Evolutionary conservation across 2,888 invertebrate genomes (phyloP).

Genomic region (Omphaloscelis lunosa): DNA sequence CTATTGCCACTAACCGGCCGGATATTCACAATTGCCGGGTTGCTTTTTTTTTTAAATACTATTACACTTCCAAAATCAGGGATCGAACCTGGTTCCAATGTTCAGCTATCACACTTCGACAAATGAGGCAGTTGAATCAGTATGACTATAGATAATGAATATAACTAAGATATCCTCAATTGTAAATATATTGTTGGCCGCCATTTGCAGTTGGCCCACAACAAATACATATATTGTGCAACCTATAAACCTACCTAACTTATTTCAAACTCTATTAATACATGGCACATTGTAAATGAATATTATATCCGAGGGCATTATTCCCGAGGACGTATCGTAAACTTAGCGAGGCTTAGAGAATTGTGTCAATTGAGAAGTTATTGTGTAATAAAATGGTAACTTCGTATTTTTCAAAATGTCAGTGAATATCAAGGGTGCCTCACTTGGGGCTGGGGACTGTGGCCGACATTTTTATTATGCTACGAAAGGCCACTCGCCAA

Average conservation of each 20-base stretch:
- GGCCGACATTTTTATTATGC: slow-evolving; percentile 74
- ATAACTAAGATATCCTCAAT: not conserved
- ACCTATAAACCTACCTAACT: not conserved
- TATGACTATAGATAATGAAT: not conserved
- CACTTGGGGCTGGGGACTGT: slow-evolving; percentile 42
- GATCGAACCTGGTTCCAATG: not conserved
- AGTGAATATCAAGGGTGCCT: slow-evolving; percentile 79
- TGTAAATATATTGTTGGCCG: not conserved
- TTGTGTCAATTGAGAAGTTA: slow-evolving; percentile 58
- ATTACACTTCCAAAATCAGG: not conserved
- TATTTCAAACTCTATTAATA: not conserved
- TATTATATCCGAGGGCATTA: not conserved
- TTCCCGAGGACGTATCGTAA: slow-evolving; percentile 4
- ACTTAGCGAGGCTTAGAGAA: slow-evolving; percentile 30
- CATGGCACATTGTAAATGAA: too few species aligned
- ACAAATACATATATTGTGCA: not conserved
- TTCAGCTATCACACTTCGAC: not conserved
- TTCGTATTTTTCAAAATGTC: slow-evolving; percentile 79
- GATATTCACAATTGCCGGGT: not conserved
- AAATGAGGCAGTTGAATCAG: not conserved
- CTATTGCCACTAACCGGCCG: not conserved
- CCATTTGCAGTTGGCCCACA: not conserved
- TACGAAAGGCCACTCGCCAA: slow-evolving; percentile 68
- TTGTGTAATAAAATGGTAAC: slow-evolving; percentile 60
- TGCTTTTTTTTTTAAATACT: not conserved